phyloP scores from a whole-genome alignment of 64 coral and sea anemone genomes.

The Montipora cactus region DNA sequence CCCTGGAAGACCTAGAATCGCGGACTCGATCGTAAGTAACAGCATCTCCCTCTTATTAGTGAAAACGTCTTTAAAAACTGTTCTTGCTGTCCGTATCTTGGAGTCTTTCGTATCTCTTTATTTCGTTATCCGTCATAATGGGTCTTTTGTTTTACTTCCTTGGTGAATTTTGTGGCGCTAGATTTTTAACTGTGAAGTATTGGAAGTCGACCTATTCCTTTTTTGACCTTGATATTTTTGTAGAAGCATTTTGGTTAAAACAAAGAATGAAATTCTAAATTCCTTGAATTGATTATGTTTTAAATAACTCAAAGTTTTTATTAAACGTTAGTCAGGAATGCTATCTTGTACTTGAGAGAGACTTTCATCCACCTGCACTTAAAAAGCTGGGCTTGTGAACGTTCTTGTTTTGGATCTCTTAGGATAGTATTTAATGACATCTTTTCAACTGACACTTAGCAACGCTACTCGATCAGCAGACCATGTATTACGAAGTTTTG shows the following conservation, averaged over 20 bases:
- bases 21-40: conserved; percentile 40
- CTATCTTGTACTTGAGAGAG: neutral
- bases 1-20: conserved; percentile 69
- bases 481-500: neutral
- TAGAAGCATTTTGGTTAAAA: neutral
- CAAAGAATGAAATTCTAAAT: neutral
- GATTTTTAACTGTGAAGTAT: neutral
- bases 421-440: neutral
- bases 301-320: neutral
- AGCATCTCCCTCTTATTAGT: no score
- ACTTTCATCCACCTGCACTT: neutral
- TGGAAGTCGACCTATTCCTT: neutral
- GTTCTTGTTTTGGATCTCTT: neutral
- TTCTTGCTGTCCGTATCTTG: neutral
- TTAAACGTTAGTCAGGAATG: neutral
- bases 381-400: neutral
- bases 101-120: neutral
- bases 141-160: neutral
- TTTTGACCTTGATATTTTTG: no score
- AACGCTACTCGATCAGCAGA: neutral
- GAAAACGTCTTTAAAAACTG: neutral
- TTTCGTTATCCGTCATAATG: neutral
- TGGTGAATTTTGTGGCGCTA: neutral
- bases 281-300: neutral
- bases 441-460: neutral